Base-by-base conservation (phyloP, 2,113 vertebrate genomes). In the Chaetura pelagica region DNA sequence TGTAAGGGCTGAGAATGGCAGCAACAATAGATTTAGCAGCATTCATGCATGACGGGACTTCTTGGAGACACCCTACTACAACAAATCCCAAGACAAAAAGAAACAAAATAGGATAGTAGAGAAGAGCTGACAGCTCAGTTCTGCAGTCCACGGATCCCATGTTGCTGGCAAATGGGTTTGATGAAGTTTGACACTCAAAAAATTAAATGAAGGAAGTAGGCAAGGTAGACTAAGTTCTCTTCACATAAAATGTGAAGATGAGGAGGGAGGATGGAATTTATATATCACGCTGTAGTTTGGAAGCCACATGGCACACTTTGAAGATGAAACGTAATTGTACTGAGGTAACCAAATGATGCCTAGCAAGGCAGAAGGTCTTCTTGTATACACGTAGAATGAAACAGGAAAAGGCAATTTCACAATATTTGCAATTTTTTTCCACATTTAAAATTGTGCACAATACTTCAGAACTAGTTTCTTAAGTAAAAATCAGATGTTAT, bases 221-320 rank as follows among this genome's bases (percentile, higher is more conserved):
- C 7, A 55, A 88, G 48, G 57, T n/a, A 57, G 34, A 44, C 40
- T 63, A 52, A 69, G 23, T 14, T 34, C 48, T 13, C 8, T 34
- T 61, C 69, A 46, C 9, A 15, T 30, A 40, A 23, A 71, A 30
- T 7, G 6, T 71, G 32, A 71, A 75, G 34, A 32, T 0, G 0
- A 75, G 38, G 34, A 63, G 46, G 66, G 30, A 88, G 26, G 24
- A 73, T 48, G 59, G 66, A 91, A 86, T 86, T 76, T 51, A 86
- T 38, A 54, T 73, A 27, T 27, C 38, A 62, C 5, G 5, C 10
- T 76, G 20, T 2, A 6, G 55, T 68, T 59, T 77, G 62, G 66
- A 89, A 85, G 23, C 30, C n/a, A 48, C 0, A 0, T 26, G 7
- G 32, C 49, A 82, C 18, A 54, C 10, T 76, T 20, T 4, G 7